Percentiles rank a stretch among this genome's conserved stretches.
These are phyloP conservation scores for Copidosoma floridanum DNA, from an alignment of 1,140 invertebrate genomes.

Conservation along the genomic window DNA sequence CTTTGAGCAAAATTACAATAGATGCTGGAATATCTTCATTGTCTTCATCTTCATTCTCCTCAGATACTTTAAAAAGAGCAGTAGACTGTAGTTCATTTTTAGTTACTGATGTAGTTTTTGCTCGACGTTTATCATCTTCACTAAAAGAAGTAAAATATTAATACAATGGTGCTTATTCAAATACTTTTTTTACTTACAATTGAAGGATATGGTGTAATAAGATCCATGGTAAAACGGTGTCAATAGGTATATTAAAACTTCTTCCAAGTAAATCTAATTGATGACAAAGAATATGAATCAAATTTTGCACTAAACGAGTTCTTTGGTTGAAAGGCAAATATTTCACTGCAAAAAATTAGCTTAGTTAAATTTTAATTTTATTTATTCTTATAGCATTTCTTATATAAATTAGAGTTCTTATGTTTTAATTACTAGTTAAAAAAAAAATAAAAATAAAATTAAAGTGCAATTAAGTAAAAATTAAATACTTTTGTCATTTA, in stretches of 20 bases:
- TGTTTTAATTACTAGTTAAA: too few relatives aligned
- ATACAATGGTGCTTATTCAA: neutral
- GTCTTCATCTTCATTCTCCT: conserved; percentile 53
- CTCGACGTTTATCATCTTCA: conserved; percentile 56
- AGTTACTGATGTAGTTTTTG: conserved; percentile 41
- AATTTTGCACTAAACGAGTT: conserved; percentile 69
- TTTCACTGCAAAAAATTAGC: conserved; percentile 44
- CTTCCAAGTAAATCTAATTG: conserved; percentile 67
- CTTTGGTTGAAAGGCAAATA: conserved; percentile 58
- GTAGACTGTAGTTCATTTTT: conserved; percentile 42
- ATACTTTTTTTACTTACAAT: conserved; percentile 52
- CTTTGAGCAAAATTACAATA: conserved; percentile 75
- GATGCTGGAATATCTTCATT: conserved; percentile 71
- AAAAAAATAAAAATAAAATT: too few relatives aligned
- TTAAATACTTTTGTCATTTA: too few relatives aligned
- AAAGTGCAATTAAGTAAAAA: too few relatives aligned
- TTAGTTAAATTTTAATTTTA: neutral
- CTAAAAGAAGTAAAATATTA: conserved; percentile 31
- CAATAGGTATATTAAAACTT: conserved; percentile 66
- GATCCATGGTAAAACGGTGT: conserved; percentile 78
- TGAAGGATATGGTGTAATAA: conserved; percentile 76
- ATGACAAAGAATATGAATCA: conserved; percentile 72
- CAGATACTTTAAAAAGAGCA: too few relatives aligned
- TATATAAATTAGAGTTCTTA: too few relatives aligned
- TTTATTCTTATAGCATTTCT: too few relatives aligned